phyloP scores from a whole-genome alignment of 2,797 vertebrate species.

The Esox lucius region DNA sequence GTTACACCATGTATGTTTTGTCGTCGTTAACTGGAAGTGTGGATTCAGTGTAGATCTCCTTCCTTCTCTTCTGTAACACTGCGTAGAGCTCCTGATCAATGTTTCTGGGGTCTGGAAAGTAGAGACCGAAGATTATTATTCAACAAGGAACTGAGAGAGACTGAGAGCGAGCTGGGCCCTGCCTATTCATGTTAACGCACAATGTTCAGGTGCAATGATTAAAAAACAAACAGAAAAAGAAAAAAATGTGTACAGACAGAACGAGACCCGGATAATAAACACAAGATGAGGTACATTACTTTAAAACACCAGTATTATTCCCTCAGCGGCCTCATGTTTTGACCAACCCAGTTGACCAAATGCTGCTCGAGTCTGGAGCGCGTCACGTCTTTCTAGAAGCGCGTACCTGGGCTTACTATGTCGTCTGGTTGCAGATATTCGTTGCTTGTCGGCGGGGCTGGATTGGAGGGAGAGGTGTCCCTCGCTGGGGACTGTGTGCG shows the following conservation, averaged over 20 bases:
- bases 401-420: slow-evolving; percentile 2
- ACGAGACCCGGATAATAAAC: too few species aligned
- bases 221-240: background rate
- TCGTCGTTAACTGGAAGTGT: background rate
- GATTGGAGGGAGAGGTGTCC: background rate
- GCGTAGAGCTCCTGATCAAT: slow-evolving; percentile 32
- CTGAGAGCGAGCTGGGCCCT: too few species aligned
- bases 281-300: too few species aligned
- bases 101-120: slow-evolving; percentile 1
- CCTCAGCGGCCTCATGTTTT: too few species aligned
- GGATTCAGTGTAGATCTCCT: background rate
- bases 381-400: background rate
- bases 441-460: slow-evolving; percentile 5
- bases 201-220: background rate
- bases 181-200: too few species aligned
- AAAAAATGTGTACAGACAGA: too few species aligned
- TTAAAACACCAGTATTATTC: too few species aligned
- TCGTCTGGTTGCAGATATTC: slow-evolving; percentile 46
- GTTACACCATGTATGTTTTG: background rate
- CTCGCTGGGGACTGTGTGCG: background rate
- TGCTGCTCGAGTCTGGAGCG: too few species aligned
- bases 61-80: slow-evolving; percentile 19
- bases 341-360: too few species aligned
- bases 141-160: too few species aligned
- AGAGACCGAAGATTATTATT: background rate